Conservation (phyloP, 2,113 vertebrate genomes). For the Callochromis pleurospilus region DNA sequence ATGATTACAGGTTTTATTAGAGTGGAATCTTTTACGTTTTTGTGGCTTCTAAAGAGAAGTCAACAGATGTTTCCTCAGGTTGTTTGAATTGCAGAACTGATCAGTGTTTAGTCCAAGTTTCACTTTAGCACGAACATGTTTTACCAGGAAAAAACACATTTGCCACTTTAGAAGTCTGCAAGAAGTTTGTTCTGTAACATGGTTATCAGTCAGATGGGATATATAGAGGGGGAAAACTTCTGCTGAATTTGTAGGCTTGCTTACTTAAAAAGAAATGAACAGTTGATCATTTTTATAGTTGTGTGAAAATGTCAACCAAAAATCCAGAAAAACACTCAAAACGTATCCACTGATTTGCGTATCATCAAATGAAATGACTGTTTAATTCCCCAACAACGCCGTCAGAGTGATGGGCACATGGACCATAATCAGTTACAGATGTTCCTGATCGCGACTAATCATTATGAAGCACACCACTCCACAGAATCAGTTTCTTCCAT, state of each 20-base stretch:
- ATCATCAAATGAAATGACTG: not conserved
- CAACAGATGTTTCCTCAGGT: not conserved
- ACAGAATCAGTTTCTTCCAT: not conserved
- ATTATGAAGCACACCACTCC: not conserved
- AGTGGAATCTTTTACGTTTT: not conserved
- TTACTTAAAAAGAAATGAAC: not conserved
- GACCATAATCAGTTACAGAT: not conserved
- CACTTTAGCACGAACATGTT: not conserved
- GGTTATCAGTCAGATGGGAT: not conserved
- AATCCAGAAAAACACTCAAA: not conserved
- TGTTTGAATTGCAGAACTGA: not conserved
- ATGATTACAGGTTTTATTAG: not conserved
- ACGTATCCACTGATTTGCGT: not conserved
- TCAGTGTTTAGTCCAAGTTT: not conserved
- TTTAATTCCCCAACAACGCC: not conserved
- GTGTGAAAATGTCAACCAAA: not conserved
- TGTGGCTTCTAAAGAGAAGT: not conserved
- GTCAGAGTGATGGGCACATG: not conserved
- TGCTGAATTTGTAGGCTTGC: not conserved
- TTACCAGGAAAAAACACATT: not conserved
- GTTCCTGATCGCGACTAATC: fast-evolving
- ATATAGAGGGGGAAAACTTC: not conserved
- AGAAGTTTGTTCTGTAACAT: not conserved
- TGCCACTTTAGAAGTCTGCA: not conserved
- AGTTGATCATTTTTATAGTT: not conserved